Base-by-base conservation (phyloP, 2,797 vertebrate genomes). In the Eutrigla gurnardus region DNA sequence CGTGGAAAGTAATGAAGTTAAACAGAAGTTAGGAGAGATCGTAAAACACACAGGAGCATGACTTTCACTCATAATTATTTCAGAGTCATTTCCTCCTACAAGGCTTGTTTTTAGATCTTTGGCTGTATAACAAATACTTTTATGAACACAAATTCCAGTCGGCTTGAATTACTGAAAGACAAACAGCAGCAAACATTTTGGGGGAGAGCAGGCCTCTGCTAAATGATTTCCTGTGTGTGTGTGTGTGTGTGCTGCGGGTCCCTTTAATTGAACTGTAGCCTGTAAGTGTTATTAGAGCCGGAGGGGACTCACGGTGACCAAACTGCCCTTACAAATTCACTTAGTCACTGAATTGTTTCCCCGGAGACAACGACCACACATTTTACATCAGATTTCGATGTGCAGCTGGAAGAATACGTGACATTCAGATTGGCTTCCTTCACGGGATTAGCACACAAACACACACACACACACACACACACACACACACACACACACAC, bases 371-470 rank as follows among this genome's bases (percentile, higher is more conserved):
- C 69, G 52, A 75, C 45, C 52, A 79, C 73, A 80, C 70, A 57
- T 70, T 83, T 88, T 76, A 76, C 84, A 88, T 86, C 79, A 73
- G 88, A 82, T 87, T 81, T 73, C 65, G 78, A 82, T 74, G 79
- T 25, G 80, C 71, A 64, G 64, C 76, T 25, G 71, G 72, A 89
- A 86, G 84, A 91, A 92, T 81, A 89, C 74, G 66, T 86, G 86
- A 86, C 90, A 89, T 90, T 90, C 87, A 87, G 83, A 86, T 25
- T 83, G 70, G 73, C 71, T 90, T 88, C 78, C 78, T 75, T 87
- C 87, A 85, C 82, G 78, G 74, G 87, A 93, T 90, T 82, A 90
- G 84, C 85, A 69, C 80, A 88, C 83, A 78, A 71, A 25, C 25
- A 25, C 25, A 25, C 25, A 25, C 25, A 25, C 25, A 25, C 25